A percentile compares a stretch with the other conserved stretches of the same genome.
Conservation (phyloP, 2,888 invertebrate species). For the Alcis repandata region DNA sequence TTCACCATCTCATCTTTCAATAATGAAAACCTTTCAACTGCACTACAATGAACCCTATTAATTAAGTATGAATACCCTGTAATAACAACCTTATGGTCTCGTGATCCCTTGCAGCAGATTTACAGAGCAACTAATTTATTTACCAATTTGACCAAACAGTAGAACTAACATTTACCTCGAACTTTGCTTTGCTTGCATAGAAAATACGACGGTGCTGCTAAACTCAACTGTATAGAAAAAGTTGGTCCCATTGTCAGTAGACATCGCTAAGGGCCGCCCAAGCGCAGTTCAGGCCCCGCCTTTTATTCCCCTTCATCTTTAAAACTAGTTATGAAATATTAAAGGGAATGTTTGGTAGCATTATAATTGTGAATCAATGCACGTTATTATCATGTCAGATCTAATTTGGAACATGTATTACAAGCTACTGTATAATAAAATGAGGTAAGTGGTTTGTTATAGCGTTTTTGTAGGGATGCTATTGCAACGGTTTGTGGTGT, state of each 20-base stretch:
- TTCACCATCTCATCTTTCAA: slow-evolving; percentile 45
- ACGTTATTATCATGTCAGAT: slow-evolving; percentile 82
- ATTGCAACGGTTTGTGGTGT: slow-evolving; percentile 40
- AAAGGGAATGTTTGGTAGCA: slow-evolving; percentile 70
- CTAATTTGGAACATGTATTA: slow-evolving; percentile 70
- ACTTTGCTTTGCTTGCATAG: background rate
- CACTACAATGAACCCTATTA: slow-evolving; percentile 67
- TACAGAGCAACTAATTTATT: background rate
- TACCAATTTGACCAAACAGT: background rate
- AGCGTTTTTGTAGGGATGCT: slow-evolving; percentile 50
- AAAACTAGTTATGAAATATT: slow-evolving; percentile 79
- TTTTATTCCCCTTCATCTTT: slow-evolving; percentile 55
- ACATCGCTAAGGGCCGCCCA: slow-evolving; percentile 38
- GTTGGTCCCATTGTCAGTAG: background rate
- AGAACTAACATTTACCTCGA: background rate
- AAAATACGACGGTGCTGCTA: background rate
- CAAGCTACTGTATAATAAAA: slow-evolving; percentile 30
- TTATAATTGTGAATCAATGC: slow-evolving; percentile 79
- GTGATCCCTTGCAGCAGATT: slow-evolving; percentile 1
- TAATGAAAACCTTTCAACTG: slow-evolving; percentile 63
- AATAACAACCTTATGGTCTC: slow-evolving; percentile 79
- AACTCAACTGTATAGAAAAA: background rate
- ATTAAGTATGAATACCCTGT: slow-evolving; percentile 84
- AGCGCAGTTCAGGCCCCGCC: slow-evolving; percentile 66
- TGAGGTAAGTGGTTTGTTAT: slow-evolving; percentile 68